Percentiles rank a stretch among this genome's conserved stretches.
Evolutionary conservation across 1,140 invertebrate genomes (phyloP).

Genomic region (Onthophagus taurus): DNA sequence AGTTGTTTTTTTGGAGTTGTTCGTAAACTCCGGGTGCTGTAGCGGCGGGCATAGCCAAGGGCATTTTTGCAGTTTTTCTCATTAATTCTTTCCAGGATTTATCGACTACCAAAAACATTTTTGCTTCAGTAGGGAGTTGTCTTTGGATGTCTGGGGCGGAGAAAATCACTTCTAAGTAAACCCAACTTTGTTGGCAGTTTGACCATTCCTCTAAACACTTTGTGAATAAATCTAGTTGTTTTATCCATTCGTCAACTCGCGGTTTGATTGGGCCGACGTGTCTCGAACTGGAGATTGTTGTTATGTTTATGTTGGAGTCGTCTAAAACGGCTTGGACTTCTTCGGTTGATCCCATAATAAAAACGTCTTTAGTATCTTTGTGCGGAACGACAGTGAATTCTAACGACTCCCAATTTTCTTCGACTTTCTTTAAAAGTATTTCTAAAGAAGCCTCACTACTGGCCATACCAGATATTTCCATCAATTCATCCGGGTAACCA

Average conservation of each 20-base stretch:
- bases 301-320: slow-evolving; percentile 77
- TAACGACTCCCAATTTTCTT: slow-evolving; percentile 68
- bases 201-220: slow-evolving; percentile 72
- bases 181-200: slow-evolving; percentile 73
- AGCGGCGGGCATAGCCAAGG: slow-evolving; percentile 59
- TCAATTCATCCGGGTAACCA: slow-evolving; percentile 57
- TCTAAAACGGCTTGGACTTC: slow-evolving; percentile 74
- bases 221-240: slow-evolving; percentile 61
- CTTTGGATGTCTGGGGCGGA: slow-evolving; percentile 81
- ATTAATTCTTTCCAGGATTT: slow-evolving; percentile 82
- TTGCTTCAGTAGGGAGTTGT: slow-evolving; percentile 74
- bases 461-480: slow-evolving; percentile 75
- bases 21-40: slow-evolving; percentile 58
- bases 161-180: slow-evolving; percentile 82
- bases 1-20: slow-evolving; percentile 63
- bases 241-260: slow-evolving; percentile 70
- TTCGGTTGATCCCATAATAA: slow-evolving; percentile 69
- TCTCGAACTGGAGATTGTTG: slow-evolving; percentile 73
- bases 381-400: slow-evolving; percentile 69
- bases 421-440: slow-evolving; percentile 67
- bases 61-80: slow-evolving; percentile 59
- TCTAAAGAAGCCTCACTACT: slow-evolving; percentile 77
- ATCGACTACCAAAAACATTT: slow-evolving; percentile 73
- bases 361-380: slow-evolving; percentile 72
- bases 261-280: slow-evolving; percentile 73